These are phyloP conservation scores for Apostichopus californicus DNA, from an alignment of 35 echinoderm and acorn worm genomes.

Conservation along the genomic window DNA sequence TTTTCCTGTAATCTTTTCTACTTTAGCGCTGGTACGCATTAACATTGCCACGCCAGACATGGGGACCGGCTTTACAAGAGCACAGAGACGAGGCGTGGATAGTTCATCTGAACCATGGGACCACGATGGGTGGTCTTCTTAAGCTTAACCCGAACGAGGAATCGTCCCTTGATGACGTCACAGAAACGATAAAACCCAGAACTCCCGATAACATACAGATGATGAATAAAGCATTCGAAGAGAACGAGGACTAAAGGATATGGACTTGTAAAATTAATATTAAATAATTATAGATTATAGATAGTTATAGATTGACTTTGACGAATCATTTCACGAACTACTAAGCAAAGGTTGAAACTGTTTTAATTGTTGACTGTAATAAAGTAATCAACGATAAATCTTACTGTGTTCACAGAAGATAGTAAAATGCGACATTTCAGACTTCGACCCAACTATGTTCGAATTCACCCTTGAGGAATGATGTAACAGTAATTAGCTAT, in stretches of 20 bases:
- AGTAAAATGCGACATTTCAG: too few species aligned
- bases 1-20: neutral
- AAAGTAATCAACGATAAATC: too few species aligned
- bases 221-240: neutral
- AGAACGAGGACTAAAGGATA: neutral
- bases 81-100: constrained; percentile 59
- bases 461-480: too few species aligned
- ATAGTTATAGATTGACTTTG: too few species aligned
- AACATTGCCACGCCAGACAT: constrained; percentile 7
- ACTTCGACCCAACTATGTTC: too few species aligned
- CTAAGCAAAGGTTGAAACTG: too few species aligned
- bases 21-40: neutral
- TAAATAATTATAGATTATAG: too few species aligned
- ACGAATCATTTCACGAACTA: too few species aligned
- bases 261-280: too few species aligned
- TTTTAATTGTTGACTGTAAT: too few species aligned
- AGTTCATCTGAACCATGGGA: constrained; percentile 23
- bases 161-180: neutral
- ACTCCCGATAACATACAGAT: neutral
- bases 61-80: constrained; percentile 57
- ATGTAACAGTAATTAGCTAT: too few species aligned
- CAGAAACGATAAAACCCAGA: neutral
- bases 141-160: neutral
- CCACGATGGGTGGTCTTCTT: constrained; percentile 49
- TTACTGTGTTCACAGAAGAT: too few species aligned